Percentiles rank a stretch among this genome's conserved stretches.
These are phyloP conservation scores for Mormyrops attenuatus DNA, from an alignment of 2,797 vertebrate species.

Conservation along the genomic window DNA sequence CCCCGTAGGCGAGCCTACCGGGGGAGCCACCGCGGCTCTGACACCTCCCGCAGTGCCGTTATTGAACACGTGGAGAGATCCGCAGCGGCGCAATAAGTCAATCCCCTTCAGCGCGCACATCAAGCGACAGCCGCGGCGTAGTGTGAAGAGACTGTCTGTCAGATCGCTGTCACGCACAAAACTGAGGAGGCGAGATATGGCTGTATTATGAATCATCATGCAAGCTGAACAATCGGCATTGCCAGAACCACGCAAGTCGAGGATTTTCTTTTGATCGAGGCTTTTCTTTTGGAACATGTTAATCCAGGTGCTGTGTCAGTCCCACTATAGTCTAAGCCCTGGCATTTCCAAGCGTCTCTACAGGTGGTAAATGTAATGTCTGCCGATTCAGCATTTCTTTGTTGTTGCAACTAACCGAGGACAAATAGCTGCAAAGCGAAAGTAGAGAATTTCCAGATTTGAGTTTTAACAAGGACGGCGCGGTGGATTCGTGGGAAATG, in stretches of 20 bases:
- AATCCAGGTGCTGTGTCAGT: neutral
- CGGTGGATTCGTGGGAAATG: neutral
- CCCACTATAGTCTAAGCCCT: neutral
- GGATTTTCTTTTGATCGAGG: neutral
- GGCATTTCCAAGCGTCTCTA: neutral
- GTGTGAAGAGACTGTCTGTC: neutral
- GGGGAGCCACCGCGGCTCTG: slow-evolving; percentile 37
- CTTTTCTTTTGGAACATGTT: neutral
- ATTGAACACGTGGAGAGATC: slow-evolving; percentile 39
- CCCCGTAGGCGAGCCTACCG: slow-evolving; percentile 51
- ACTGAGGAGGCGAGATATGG: neutral
- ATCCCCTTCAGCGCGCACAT: neutral
- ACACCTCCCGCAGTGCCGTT: slow-evolving; percentile 36
- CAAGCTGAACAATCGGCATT: slow-evolving; percentile 8
- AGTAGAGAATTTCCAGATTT: neutral
- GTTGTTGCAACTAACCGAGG: neutral
- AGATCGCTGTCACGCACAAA: neutral
- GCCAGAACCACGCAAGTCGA: neutral
- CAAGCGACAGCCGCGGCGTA: neutral
- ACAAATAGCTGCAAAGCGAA: neutral
- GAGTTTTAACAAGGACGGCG: neutral
- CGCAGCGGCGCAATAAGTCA: neutral
- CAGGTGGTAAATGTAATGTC: neutral
- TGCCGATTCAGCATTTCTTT: neutral
- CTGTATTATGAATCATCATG: neutral